Percentiles rank a stretch among this genome's conserved stretches.
Evolutionary conservation across 2,888 invertebrate species (phyloP).

Genomic region (Rhagonycha fulva): DNA sequence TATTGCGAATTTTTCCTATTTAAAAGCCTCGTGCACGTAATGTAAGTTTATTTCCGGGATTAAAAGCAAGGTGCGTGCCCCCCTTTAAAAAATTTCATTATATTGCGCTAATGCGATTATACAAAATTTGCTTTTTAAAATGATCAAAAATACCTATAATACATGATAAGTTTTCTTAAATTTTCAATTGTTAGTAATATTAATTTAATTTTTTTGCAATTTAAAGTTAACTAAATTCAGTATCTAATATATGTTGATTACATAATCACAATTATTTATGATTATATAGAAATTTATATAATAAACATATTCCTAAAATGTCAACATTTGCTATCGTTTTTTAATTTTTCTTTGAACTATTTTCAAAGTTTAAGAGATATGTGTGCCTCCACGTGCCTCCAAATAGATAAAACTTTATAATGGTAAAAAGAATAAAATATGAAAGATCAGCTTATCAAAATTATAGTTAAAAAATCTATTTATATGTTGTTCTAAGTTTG

Average conservation of each 20-base stretch:
- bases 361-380: constrained; percentile 20
- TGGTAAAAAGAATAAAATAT: not conserved
- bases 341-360: constrained; percentile 15
- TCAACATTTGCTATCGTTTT: constrained; percentile 18
- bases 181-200: no score
- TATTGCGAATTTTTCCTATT: no score
- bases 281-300: not conserved
- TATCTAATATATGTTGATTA: not conserved
- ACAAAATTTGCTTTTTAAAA: no score
- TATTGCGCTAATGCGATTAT: no score
- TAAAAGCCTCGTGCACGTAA: no score
- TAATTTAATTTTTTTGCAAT: not conserved
- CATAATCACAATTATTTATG: not conserved
- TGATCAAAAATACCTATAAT: no score
- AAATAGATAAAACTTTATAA: not conserved
- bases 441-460: not conserved
- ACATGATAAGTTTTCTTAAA: no score
- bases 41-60: no score
- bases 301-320: not conserved
- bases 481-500: not conserved
- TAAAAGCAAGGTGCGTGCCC: no score
- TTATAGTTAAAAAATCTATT: not conserved
- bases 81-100: no score
- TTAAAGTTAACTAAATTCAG: not conserved
- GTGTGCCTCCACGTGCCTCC: not conserved